Percentiles rank a stretch among this genome's conserved stretches.
Evolutionary conservation across 1,140 invertebrate genomes (phyloP).

Genomic region (Drosophila repleta): DNA sequence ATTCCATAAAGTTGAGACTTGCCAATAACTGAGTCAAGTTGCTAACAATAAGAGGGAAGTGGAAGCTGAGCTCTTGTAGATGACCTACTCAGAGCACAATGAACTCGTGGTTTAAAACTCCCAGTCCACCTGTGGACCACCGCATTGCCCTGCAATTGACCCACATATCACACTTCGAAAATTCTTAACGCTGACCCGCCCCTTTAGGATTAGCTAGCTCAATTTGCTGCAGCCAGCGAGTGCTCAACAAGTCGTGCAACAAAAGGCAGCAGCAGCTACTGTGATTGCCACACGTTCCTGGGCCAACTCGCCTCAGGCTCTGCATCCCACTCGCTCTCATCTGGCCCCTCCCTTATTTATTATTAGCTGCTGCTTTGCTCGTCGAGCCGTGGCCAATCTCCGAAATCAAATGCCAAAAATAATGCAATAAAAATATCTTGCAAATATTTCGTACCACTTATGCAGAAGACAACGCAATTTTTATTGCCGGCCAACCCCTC

Average conservation of each 20-base stretch:
- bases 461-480: constrained; percentile 46
- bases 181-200: background rate
- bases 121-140: background rate
- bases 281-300: constrained; percentile 11
- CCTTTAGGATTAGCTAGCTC: background rate
- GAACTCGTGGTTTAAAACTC: too few relatives aligned
- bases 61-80: too few relatives aligned
- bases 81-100: too few relatives aligned
- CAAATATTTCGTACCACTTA: constrained; percentile 41
- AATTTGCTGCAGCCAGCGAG: constrained; percentile 13
- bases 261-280: constrained; percentile 8
- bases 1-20: too few relatives aligned
- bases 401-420: constrained; percentile 53
- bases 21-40: too few relatives aligned
- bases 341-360: background rate
- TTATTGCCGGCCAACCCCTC: constrained; percentile 37
- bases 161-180: background rate
- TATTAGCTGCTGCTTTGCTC: constrained; percentile 16
- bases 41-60: too few relatives aligned
- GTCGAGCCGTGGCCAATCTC: constrained; percentile 22
- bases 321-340: background rate
- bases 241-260: constrained; percentile 42
- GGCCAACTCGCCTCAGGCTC: background rate
- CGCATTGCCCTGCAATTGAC: background rate
- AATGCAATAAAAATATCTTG: constrained; percentile 49